Evolutionary conservation across 2,888 invertebrate genomes (phyloP).

Genomic region (Trissoscelio sp.): DNA sequence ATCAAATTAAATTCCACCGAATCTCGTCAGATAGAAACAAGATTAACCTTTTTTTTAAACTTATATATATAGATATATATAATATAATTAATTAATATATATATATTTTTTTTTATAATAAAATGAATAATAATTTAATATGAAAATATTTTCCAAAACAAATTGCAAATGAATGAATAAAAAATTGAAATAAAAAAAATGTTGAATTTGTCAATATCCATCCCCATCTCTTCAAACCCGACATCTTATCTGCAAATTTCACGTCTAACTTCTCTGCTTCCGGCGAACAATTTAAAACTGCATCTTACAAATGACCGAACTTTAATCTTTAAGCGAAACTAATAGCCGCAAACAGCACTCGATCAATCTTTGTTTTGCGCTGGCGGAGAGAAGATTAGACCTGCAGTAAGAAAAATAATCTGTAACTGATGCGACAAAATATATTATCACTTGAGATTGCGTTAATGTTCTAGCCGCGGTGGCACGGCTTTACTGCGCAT

Average conservation of each 20-base stretch:
- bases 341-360: slow-evolving; percentile 20
- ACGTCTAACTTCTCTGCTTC: not conserved
- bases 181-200: too few relatives aligned
- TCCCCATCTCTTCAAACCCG: too few relatives aligned
- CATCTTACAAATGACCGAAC: slow-evolving; percentile 18
- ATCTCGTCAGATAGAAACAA: slow-evolving; percentile 5
- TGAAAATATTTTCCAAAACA: too few relatives aligned
- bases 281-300: slow-evolving; percentile 31
- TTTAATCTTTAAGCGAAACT: slow-evolving; percentile 40
- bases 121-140: too few relatives aligned
- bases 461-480: slow-evolving; percentile 19
- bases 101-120: too few relatives aligned
- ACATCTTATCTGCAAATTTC: not conserved
- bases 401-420: slow-evolving; percentile 41
- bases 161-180: too few relatives aligned
- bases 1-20: slow-evolving; percentile 17
- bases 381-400: slow-evolving; percentile 20
- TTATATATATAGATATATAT: too few relatives aligned
- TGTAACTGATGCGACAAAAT: slow-evolving; percentile 53
- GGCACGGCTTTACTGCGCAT: slow-evolving; percentile 31
- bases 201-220: too few relatives aligned
- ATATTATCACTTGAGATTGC: slow-evolving; percentile 46
- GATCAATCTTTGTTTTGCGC: slow-evolving; percentile 42
- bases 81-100: too few relatives aligned
- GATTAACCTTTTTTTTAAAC: too few relatives aligned